Evolutionary conservation across 2,888 invertebrate genomes (phyloP).

Genomic region (Mesodorylaimus sp.): DNA sequence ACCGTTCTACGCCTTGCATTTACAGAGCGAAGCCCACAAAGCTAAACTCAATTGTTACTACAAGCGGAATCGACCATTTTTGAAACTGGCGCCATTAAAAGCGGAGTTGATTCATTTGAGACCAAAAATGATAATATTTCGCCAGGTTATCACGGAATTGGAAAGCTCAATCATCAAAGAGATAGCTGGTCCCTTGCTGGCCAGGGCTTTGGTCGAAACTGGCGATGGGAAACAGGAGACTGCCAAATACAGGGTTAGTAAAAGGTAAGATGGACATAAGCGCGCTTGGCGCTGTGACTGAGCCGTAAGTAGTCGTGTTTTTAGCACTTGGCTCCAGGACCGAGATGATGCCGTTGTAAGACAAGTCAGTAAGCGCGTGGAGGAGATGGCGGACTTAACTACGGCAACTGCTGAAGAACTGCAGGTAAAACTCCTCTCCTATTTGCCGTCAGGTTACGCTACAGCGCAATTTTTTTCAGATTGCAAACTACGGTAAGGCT

Average conservation of each 20-base stretch:
- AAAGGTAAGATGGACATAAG: too few relatives aligned
- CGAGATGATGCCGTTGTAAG: slow-evolving; percentile 21
- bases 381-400: slow-evolving; percentile 26
- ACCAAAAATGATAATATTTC: too few relatives aligned
- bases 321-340: slow-evolving; percentile 30
- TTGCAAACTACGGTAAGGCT: slow-evolving; percentile 94
- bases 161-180: too few relatives aligned
- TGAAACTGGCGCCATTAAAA: slow-evolving; percentile 26
- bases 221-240: too few relatives aligned
- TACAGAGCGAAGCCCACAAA: slow-evolving; percentile 20
- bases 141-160: too few relatives aligned
- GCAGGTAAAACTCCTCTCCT: slow-evolving; percentile 20
- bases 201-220: too few relatives aligned
- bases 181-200: too few relatives aligned
- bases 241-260: too few relatives aligned
- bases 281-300: too few relatives aligned
- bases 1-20: too few relatives aligned
- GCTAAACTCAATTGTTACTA: slow-evolving; percentile 27
- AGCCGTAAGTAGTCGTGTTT: too few relatives aligned
- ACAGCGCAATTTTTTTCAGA: too few relatives aligned
- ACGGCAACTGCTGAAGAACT: slow-evolving; percentile 32
- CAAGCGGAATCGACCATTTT: slow-evolving; percentile 26
- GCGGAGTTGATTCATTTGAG: slow-evolving; percentile 22
- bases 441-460: background rate
- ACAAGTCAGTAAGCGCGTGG: slow-evolving; percentile 24